These are phyloP conservation scores for Hofmannophila pseudospretella DNA, from an alignment of 2,888 invertebrate species.

Conservation along the genomic window DNA sequence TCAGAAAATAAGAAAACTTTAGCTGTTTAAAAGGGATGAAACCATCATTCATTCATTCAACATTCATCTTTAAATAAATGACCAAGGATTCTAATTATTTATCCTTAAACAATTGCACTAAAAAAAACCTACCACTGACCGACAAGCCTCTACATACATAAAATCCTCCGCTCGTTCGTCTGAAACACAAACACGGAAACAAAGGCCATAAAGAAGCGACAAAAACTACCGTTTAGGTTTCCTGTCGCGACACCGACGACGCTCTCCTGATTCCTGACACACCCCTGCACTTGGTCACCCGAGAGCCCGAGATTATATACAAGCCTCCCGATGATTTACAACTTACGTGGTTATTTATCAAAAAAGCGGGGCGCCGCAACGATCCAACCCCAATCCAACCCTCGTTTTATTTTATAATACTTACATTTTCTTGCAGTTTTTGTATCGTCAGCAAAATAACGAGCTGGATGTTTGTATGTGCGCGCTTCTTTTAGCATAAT, in stretches of 20 bases:
- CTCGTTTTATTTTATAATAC: conserved; percentile 4
- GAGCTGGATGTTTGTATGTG: conserved; percentile 29
- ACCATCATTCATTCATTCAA: too few relatives aligned
- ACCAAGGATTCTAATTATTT: too few relatives aligned
- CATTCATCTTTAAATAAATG: too few relatives aligned
- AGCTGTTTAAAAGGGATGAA: too few relatives aligned
- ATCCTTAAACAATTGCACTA: too few relatives aligned
- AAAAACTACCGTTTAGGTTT: conserved; percentile 48
- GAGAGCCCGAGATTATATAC: conserved; percentile 20
- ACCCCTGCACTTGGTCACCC: conserved; percentile 38
- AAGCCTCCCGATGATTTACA: conserved; percentile 45
- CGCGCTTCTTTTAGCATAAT: conserved; percentile 43
- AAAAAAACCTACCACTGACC: too few relatives aligned
- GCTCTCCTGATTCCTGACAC: conserved; percentile 1
- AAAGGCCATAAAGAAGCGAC: conserved; percentile 47
- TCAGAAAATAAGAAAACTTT: too few relatives aligned
- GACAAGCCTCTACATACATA: too few relatives aligned
- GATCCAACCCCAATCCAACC: too few relatives aligned
- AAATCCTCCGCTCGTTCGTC: conserved; percentile 14
- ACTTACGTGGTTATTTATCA: conserved; percentile 55
- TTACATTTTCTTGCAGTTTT: conserved; percentile 37
- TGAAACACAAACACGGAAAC: conserved; percentile 45
- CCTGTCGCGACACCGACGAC: conserved; percentile 33
- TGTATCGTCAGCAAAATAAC: conserved; percentile 55
- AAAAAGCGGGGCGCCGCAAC: conserved; percentile 37